Evolutionary conservation across 1,140 invertebrate species (phyloP), one percentile per base, ranked within the genome.

Genomic region (Nasonia vitripennis): DNA sequence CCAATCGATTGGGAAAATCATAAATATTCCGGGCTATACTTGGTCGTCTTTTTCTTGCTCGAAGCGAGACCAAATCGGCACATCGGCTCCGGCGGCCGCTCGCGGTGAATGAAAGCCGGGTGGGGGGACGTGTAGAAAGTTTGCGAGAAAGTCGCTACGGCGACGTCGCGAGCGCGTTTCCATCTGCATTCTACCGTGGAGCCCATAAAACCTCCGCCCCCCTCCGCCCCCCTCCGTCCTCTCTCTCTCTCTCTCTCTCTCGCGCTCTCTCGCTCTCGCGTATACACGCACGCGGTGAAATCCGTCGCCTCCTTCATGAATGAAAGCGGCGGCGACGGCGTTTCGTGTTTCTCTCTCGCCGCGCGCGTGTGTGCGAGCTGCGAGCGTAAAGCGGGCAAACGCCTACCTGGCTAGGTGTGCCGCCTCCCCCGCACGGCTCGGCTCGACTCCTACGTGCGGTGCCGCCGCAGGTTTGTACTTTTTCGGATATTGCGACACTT

Each of bases 71-170:
- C 27, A 27, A 27, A 27, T 27, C 27, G 27, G 27, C 27, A 27
- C 27, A 27, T 27, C 27, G 27, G 37, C 37, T 41, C 4, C 4
- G 4, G 37, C 37, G 7, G 37, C 37, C 4, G 37, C 37, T 6
- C 62, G 62, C 55, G 6, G 75, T 91, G 91, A 92, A 92, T 92
- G 91, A 92, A 92, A 91, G 87, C 34, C 34, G 81, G 0, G 2
- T 5, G 79, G 48, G 86, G 88, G 87, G 87, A 85, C 86, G 83
- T 87, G 88, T 92, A 92, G 91, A 92, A 92, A 92, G 91, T 92
- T 92, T 83, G 89, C 90, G 91, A 92, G 91, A 92, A 92, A 92
- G 91, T 92, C 87, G 88, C 84, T 81, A 0, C 14, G 17, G 0
- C 51, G 10, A 12, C 48, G 48, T 51, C 51, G 51, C 67, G 78